Conservation (phyloP, 2,797 vertebrate genomes). For the Chelonia mydas region DNA sequence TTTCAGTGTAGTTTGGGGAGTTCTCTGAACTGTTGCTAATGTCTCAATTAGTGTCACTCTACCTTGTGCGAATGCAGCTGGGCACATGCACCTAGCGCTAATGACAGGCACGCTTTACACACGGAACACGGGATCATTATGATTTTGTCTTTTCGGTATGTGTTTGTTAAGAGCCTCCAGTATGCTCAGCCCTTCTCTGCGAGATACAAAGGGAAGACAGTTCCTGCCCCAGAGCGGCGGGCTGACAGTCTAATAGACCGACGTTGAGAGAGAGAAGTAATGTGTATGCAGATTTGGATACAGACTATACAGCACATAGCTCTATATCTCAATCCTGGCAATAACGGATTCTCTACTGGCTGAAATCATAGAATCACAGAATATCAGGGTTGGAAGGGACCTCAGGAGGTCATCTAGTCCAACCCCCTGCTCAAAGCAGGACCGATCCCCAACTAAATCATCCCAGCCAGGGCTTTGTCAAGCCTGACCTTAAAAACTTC, state of each 20-base stretch:
- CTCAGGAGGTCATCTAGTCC: too few species aligned
- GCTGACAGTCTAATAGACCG: not conserved
- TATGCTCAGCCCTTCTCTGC: not conserved
- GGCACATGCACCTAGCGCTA: not conserved
- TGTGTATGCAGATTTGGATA: not conserved
- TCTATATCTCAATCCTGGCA: not conserved
- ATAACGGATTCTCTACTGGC: not conserved
- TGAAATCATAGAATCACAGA: too few species aligned
- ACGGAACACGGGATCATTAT: not conserved
- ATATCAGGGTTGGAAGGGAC: too few species aligned
- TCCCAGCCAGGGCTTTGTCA: too few species aligned
- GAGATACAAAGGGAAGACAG: not conserved
- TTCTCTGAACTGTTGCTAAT: not conserved
- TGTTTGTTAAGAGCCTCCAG: not conserved
- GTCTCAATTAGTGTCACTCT: not conserved
- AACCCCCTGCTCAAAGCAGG: too few species aligned
- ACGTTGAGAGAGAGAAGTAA: not conserved
- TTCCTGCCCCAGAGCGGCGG: not conserved
- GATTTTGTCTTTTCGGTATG: accelerated
- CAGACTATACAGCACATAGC: not conserved
- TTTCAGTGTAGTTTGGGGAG: not conserved
- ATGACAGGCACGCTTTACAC: not conserved
- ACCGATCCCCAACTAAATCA: too few species aligned
- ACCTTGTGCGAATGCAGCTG: not conserved
- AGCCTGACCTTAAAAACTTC: too few species aligned